Evolutionary conservation across 2,797 vertebrate species (phyloP).

Genomic region (Mus minutoides): DNA sequence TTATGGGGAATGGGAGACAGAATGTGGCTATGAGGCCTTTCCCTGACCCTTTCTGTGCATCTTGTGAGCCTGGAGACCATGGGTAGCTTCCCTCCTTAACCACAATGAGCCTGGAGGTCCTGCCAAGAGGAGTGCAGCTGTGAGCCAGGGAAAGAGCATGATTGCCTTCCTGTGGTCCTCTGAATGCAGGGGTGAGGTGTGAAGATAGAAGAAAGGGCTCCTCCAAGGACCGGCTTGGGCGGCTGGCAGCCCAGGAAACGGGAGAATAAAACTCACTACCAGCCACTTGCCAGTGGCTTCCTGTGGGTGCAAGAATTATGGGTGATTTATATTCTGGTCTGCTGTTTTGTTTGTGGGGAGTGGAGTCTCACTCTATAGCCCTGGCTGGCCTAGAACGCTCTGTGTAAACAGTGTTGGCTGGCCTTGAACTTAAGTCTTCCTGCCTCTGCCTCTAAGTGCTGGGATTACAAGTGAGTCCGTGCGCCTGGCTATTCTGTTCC

Average conservation of each 20-base stretch:
- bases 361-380: neutral
- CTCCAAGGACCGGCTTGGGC: neutral
- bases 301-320: neutral
- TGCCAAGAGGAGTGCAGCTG: too few species aligned
- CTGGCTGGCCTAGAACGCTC: neutral
- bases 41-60: neutral
- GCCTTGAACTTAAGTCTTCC: neutral
- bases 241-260: neutral
- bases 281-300: neutral
- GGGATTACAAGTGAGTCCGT: neutral
- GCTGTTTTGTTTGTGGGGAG: neutral
- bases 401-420: neutral
- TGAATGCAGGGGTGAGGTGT: neutral
- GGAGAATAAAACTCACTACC: neutral
- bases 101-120: neutral
- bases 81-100: neutral
- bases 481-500: neutral
- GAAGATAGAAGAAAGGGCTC: neutral
- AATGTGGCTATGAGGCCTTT: neutral
- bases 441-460: neutral
- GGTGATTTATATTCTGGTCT: neutral
- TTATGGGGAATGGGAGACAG: neutral
- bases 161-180: neutral
- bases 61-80: neutral
- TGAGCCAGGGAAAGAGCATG: neutral